Conservation (phyloP, 2,888 invertebrate genomes). For the Pemphredon lugubris region DNA sequence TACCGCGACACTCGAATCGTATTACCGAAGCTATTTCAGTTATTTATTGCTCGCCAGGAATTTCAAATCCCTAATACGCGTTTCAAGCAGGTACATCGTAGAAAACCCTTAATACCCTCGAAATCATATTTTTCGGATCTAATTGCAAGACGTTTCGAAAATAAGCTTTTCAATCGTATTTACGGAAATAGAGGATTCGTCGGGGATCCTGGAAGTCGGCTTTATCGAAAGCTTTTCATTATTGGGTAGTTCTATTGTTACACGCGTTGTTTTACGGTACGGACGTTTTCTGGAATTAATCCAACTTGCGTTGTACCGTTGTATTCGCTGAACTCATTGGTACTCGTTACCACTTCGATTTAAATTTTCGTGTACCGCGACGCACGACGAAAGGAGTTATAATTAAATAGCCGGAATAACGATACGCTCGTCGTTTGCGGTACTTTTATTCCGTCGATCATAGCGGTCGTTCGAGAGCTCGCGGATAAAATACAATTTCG, state of each 20-base stretch:
- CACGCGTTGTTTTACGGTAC: constrained; percentile 36
- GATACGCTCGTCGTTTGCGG: too few species aligned
- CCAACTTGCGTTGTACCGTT: constrained; percentile 37
- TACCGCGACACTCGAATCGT: too few species aligned
- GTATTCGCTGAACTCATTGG: constrained; percentile 20
- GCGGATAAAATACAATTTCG: background rate
- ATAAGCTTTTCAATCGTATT: constrained; percentile 28
- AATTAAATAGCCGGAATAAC: background rate
- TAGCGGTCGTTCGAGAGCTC: background rate
- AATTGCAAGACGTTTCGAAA: background rate
- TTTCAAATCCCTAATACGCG: too few species aligned
- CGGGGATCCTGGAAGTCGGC: constrained; percentile 25
- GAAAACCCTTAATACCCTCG: too few species aligned
- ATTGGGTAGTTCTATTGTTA: constrained; percentile 52
- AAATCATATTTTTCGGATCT: too few species aligned
- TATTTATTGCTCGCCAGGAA: too few species aligned
- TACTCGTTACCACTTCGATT: background rate
- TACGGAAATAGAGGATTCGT: constrained; percentile 23
- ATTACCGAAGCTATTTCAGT: too few species aligned
- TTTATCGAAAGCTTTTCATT: constrained; percentile 46
- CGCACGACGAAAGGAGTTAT: background rate
- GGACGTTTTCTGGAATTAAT: constrained; percentile 52
- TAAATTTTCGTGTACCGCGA: background rate
- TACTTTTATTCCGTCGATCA: too few species aligned
- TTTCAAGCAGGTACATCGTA: too few species aligned